Evolutionary conservation across 2,888 invertebrate genomes (phyloP), one percentile per base, ranked within the genome.

Genomic region (Eulithis prunata): DNA sequence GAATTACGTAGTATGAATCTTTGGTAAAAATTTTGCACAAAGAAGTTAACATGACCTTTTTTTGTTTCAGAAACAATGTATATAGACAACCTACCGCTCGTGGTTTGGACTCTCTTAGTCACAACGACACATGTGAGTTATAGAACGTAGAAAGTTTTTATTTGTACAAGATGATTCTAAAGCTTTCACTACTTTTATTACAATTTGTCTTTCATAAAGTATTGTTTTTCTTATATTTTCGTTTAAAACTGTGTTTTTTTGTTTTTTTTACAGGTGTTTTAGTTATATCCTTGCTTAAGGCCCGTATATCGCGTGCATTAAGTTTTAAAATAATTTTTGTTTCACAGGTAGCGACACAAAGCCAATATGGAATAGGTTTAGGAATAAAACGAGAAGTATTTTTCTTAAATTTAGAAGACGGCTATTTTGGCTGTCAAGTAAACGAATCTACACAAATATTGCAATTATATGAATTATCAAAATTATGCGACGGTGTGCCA

Each of bases 351-450:
- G 91, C 94, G 95, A 95, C 95, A 95, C 96, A 96, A 94, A 95
- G 95, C 94, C 95, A 95, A 89, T 95, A 95, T 91, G 96, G 96
- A 94, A 95, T 96, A 94, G 96, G 96, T 84, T 95, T 95, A 93
- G 96, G 96, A 95, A 96, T 96, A 94, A 96, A 96, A 95, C 95
- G 96, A 93, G 98, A 98, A 95, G 96, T 98, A 91, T 98, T 98
- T 95, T 98, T 98, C 95, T 95, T 98, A 91, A 98, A 98, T 94
- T 95, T 98, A 93, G 98, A 98, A 95, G 98, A 98, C 95, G 98
- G 98, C 88, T 98, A 98, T 93, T 98, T 98, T 94, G 98, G 98
- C 85, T 98, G 98, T 94, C 98, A 98, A 95, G 97, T 98, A 83
- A 98, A 98, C 95, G 97, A 97, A 94, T 98, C 98, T 82, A 97